Evolutionary conservation across 2,888 invertebrate species (phyloP).

Genomic region (Altica lythri): DNA sequence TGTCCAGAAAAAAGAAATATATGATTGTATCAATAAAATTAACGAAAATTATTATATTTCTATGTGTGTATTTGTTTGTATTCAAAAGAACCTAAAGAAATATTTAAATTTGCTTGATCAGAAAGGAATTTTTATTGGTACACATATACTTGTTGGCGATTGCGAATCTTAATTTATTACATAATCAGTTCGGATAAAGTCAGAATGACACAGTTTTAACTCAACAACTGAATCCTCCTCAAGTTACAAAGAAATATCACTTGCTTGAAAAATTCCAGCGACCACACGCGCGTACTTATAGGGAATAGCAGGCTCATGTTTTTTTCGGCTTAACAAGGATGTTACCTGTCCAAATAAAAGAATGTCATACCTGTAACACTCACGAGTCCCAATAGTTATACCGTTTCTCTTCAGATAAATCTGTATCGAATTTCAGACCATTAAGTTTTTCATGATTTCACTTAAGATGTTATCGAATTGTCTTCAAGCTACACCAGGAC

Average conservation of each 20-base stretch:
- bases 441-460: slow-evolving; percentile 33
- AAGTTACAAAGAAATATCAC: slow-evolving; percentile 24
- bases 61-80: too few relatives aligned
- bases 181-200: slow-evolving; percentile 15
- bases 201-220: slow-evolving; percentile 16
- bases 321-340: slow-evolving; percentile 47
- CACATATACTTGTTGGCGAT: not conserved
- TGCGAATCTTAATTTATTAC: slow-evolving; percentile 10
- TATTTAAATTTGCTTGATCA: too few relatives aligned
- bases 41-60: too few relatives aligned
- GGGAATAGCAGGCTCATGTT: slow-evolving; percentile 47
- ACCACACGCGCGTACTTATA: slow-evolving; percentile 50
- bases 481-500: slow-evolving; percentile 9
- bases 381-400: slow-evolving; percentile 30
- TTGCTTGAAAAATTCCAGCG: slow-evolving; percentile 38
- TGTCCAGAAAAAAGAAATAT: too few relatives aligned
- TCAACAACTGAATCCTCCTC: slow-evolving; percentile 15
- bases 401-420: slow-evolving; percentile 40
- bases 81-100: too few relatives aligned
- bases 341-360: slow-evolving; percentile 51
- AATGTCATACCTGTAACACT: slow-evolving; percentile 47
- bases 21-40: too few relatives aligned
- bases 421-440: slow-evolving; percentile 43
- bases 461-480: slow-evolving; percentile 23
- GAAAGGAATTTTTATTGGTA: not conserved